A percentile compares a stretch with the other conserved stretches of the same genome.
phyloP scores from a whole-genome alignment of 2,797 vertebrate species.

The Tapirus indicus region DNA sequence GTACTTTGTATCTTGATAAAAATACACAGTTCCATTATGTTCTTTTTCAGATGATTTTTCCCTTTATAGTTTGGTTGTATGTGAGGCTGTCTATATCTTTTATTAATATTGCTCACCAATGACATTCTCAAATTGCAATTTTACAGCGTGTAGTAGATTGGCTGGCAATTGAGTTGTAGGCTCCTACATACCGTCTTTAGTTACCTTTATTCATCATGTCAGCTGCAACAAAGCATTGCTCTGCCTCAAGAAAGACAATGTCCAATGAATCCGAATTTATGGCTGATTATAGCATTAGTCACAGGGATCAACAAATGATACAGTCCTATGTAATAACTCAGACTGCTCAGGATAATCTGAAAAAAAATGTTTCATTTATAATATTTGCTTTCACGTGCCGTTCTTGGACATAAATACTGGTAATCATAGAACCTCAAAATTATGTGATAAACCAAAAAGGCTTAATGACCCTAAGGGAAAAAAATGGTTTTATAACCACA shows the following conservation, averaged over 20 bases:
- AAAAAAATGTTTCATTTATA: neutral
- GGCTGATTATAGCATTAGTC: neutral
- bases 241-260: neutral
- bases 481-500: neutral
- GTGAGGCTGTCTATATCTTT: neutral
- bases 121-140: neutral
- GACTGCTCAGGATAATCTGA: neutral
- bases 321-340: neutral
- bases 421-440: neutral
- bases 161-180: neutral
- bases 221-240: neutral
- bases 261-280: neutral
- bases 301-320: neutral
- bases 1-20: neutral
- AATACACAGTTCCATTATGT: neutral
- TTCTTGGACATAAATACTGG: neutral
- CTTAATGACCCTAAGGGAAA: neutral
- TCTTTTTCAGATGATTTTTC: neutral
- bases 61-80: neutral
- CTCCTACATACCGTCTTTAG: neutral
- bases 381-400: neutral
- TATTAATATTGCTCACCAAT: neutral
- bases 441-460: neutral
- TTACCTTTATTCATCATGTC: neutral
- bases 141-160: neutral